phyloP scores from a whole-genome alignment of 1,140 invertebrate genomes.

The Leptopilina boulardi region DNA sequence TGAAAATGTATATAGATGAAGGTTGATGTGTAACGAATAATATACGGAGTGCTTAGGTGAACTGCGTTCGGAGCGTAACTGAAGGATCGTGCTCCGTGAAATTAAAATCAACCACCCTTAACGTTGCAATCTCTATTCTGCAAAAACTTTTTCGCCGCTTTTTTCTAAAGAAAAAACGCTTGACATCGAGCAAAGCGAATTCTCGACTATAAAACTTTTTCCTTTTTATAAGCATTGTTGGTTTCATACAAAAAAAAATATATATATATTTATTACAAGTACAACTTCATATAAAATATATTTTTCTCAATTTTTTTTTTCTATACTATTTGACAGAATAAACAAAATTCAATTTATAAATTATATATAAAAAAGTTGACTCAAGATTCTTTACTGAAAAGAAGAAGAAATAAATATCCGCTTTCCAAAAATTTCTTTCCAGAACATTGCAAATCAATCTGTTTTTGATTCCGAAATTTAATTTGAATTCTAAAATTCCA shows the following conservation, averaged over 20 bases:
- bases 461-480: too few relatives aligned
- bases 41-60: slow-evolving; percentile 59
- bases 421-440: too few relatives aligned
- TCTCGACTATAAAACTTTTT: slow-evolving; percentile 14
- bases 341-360: background rate
- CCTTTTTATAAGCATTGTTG: background rate
- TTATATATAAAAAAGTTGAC: too few relatives aligned
- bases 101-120: slow-evolving; percentile 75
- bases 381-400: too few relatives aligned
- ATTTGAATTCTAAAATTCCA: too few relatives aligned
- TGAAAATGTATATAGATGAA: slow-evolving; percentile 44
- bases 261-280: too few relatives aligned
- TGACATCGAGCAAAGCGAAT: slow-evolving; percentile 22
- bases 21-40: slow-evolving; percentile 47
- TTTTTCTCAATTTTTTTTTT: background rate
- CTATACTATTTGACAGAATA: background rate
- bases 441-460: too few relatives aligned
- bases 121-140: slow-evolving; percentile 69
- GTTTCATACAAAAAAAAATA: background rate
- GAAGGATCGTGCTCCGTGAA: slow-evolving; percentile 74
- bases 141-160: slow-evolving; percentile 51
- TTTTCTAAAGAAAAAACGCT: slow-evolving; percentile 34
- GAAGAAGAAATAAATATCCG: too few relatives aligned
- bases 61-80: slow-evolving; percentile 72
- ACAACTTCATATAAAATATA: background rate